phyloP scores from a whole-genome alignment of 1,140 invertebrate genomes.

The Drosophila azteca region DNA sequence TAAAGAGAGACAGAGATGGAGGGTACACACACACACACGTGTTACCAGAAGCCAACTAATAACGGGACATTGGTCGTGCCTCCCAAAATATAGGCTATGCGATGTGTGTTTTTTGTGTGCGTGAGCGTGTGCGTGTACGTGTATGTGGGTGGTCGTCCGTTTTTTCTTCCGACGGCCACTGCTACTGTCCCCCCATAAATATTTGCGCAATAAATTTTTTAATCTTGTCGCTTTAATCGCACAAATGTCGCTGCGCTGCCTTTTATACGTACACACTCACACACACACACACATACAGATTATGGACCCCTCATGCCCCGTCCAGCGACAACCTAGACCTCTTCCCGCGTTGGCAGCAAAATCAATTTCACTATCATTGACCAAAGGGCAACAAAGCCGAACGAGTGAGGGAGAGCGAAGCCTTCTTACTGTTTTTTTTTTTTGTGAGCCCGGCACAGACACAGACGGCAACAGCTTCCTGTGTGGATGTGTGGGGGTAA shows the following conservation, averaged over 20 bases:
- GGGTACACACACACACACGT: constrained; percentile 39
- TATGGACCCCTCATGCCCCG: constrained; percentile 33
- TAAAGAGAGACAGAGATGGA: constrained; percentile 5
- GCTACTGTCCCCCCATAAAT: constrained; percentile 70
- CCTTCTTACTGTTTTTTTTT: constrained; percentile 61
- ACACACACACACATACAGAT: constrained; percentile 34
- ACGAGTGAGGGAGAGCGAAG: not conserved
- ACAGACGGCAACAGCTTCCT: constrained; percentile 64
- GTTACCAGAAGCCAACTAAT: constrained; percentile 67
- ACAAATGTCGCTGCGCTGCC: constrained; percentile 83
- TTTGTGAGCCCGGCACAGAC: constrained; percentile 30
- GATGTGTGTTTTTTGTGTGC: constrained; percentile 30
- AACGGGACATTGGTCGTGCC: constrained; percentile 67
- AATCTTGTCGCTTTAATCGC: constrained; percentile 83
- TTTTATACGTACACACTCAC: constrained; percentile 56
- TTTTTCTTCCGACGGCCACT: constrained; percentile 21
- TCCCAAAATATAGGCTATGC: constrained; percentile 66
- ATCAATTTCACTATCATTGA: constrained; percentile 82
- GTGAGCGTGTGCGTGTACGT: constrained; percentile 13
- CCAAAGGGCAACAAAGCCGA: constrained; percentile 34
- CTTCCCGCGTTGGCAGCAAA: constrained; percentile 61
- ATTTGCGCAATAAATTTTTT: constrained; percentile 84
- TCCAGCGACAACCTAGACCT: constrained; percentile 44
- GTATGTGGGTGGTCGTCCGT: constrained; percentile 10
- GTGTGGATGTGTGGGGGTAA: not conserved